These are phyloP conservation scores for Genyomyrus donnyi DNA, from an alignment of 2,113 vertebrate genomes.

Conservation along the genomic window DNA sequence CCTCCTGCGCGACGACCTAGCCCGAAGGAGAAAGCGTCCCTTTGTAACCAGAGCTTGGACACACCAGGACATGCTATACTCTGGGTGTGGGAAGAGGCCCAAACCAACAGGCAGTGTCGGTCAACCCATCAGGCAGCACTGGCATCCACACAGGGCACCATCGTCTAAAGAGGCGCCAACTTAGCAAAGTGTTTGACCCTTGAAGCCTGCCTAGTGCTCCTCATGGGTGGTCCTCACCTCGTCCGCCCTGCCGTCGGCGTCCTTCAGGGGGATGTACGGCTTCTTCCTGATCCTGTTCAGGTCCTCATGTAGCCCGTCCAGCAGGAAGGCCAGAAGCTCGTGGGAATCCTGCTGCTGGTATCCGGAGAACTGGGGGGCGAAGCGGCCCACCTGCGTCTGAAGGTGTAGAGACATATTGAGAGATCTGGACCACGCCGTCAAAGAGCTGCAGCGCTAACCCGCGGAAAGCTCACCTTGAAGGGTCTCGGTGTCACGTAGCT, in stretches of 20 bases:
- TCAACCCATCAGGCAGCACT: not conserved
- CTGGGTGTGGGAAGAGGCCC: not conserved
- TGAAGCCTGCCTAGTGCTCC: not conserved
- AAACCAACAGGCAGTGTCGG: not conserved
- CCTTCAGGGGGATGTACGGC: constrained; percentile 95
- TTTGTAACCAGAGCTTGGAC: not conserved
- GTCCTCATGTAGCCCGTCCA: constrained; percentile 95
- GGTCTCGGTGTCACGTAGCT: constrained; percentile 92
- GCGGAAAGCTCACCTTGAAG: constrained; percentile 75
- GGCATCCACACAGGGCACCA: not conserved
- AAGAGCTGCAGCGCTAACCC: not conserved
- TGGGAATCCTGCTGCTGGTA: constrained; percentile 99
- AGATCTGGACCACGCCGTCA: not conserved
- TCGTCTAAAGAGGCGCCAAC: not conserved
- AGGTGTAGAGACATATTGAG: not conserved
- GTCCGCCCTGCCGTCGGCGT: constrained; percentile 87
- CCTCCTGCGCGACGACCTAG: constrained; percentile 96
- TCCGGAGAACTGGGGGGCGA: constrained; percentile 95
- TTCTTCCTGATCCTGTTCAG: constrained; percentile 97
- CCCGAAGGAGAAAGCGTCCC: not conserved
- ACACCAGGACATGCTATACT: not conserved
- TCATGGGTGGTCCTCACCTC: constrained; percentile 61
- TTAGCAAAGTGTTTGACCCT: not conserved
- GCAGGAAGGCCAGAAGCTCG: constrained; percentile 91
- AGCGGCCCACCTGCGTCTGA: constrained; percentile 92